Evolutionary conservation across 2,113 vertebrate genomes (phyloP), one percentile per base, ranked within the genome.

Genomic region (Pleuronectes platessa): DNA sequence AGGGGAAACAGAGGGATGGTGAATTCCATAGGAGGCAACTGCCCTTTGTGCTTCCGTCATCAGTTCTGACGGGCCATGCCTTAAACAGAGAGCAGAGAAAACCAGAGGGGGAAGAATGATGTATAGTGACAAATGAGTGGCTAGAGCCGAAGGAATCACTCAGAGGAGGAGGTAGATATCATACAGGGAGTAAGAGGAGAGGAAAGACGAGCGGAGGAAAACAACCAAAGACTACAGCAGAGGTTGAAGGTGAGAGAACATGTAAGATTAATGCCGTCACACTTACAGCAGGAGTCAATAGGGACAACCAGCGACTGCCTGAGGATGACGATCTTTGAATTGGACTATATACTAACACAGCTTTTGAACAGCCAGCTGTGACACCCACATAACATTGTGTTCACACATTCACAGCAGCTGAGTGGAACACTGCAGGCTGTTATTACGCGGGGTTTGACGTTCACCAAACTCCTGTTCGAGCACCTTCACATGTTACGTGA

Each of bases 11-110:
- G 78, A 90, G 70, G 70, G 82, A 89, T 81, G 63, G 64, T 71
- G 58, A 65, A 77, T 74, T 87, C 69, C 82, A 82, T 74, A 84
- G 78, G 64, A 79, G 82, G 79, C 72, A 81, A 79, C 27, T 68
- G 61, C 49, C 65, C 60, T 81, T 89, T 87, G 66, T 86, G 85
- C 85, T 60, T 81, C 60, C 0, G 74, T 91, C 92, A 90, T 88
- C 92, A 83, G 11, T 61, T 81, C 75, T 74, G 77, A 79, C 61
- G 74, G 65, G 60, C 79, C 26, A 26, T 26, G 72, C 61, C 75
- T 79, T 14, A 73, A 86, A 80, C 21, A 2, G 58, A 58, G 21
- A 54, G 27, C 40, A 18, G 81, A 56, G 45, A 42, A 73, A 85
- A 74, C 73, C 47, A 72, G 31, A 69, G 27, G 26, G 27, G 24